Base-by-base conservation (phyloP, 1,140 invertebrate species). In the Procambarus virginalis region DNA sequence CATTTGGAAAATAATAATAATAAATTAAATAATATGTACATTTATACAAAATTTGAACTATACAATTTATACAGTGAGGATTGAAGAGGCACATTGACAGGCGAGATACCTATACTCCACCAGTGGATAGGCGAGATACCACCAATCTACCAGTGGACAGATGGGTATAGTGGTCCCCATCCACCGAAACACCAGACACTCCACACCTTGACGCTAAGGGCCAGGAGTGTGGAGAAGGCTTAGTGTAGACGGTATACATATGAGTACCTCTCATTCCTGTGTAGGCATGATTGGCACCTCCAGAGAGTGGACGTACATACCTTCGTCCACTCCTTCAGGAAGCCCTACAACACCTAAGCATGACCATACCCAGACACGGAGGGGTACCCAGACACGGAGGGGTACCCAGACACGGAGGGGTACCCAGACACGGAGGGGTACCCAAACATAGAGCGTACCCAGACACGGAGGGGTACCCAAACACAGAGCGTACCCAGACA, bases 1-100 rank as follows among this genome's bases (percentile, higher is more conserved):
- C 84, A 75, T n/a, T 76, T 76, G 73, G 75, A 64, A 86, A 78
- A 34, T 60, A 68, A 76, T 34, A 34, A 34, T 75, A 46, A 86
- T 86, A 86, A 86, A 86, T 86, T 86, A 86, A 76, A 14, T 73
- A 34, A 49, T 84, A 84, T 84, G n/a, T 84, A 84, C 83, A 84
- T 75, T 73, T 84, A 73, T 84, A 84, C 70, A 84, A 22, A 55
- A 34, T 82, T 82, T 84, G 84, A 60, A 76, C 55, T 86, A 20
- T 86, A 86, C 84, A 86, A 14, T 78, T 86, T 78, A 86, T 86
- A 86, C 84, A 86, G 51, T 75, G 6, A 46, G n/a, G 84, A 22
- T n/a, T n/a, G 0, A 17, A 51, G 20, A 46, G 73, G 75, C 48
- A 49, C 6, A 34, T 73, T 4, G 55, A 5, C n/a, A 10, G 70